Base-by-base conservation (phyloP, 1,140 invertebrate species). In the Pemphigus obesinymphae region DNA sequence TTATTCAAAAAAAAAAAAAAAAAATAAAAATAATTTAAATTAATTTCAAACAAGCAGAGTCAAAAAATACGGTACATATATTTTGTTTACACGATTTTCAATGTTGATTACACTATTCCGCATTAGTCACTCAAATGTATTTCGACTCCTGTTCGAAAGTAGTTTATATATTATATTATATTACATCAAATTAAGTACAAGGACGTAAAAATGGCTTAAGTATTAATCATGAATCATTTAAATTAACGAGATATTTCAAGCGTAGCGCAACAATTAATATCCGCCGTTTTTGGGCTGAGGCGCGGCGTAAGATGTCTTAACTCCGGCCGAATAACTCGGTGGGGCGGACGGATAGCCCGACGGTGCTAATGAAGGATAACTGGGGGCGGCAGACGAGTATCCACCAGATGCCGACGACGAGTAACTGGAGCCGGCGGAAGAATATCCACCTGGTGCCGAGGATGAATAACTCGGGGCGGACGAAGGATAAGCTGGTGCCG, bases 261-360 rank as follows among this genome's bases (percentile, higher is more conserved):
- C 10, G 1, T 40, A 37, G n/a, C 0, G 20, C 7, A 23, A 23
- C 40, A 6, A 26, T 78, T 80, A 80, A 15, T 80, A 80, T 43
- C 76, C 76, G 26, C 76, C 76, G 17, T 80, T 80, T 40, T 80
- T 80, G 34, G 34, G 31, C 26, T 80, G 76, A 26, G 76, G 76
- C 23, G 76, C 76, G 23, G 55, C 76, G 37, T 80, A 80, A 11
- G 76, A 80, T 61, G 13, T 20, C 15, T 80, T 80, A 20, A 80
- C 29, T 5, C 70, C 50, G 26, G 37, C 0, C 4, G 26, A 15
- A 34, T 34, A 48, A 13, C 31, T 37, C 15, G 40, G 45, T 20
- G 73, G 29, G 10, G 73, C 6, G 2, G 73, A 34, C 2, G 73
- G 50, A 15, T n/a, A 73, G 20, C 72, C 17, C 8, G 40, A n/a